These are phyloP conservation scores for Lumbricus terrestris DNA, from an alignment of 2,888 invertebrate species.

Conservation along the genomic window DNA sequence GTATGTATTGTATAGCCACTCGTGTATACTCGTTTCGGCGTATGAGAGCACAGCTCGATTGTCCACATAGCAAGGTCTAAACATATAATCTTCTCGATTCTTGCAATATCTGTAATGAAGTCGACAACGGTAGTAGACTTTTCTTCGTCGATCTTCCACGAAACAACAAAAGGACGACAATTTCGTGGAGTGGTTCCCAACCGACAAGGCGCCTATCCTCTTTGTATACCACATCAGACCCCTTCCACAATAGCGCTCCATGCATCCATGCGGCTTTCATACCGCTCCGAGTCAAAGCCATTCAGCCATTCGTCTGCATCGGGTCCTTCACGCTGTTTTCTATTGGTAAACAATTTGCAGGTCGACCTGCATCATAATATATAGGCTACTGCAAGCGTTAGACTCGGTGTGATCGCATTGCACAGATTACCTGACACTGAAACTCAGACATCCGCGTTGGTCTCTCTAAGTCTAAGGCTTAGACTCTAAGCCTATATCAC, in stretches of 20 bases:
- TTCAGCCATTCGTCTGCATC: neutral
- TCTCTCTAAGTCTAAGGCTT: too few relatives aligned
- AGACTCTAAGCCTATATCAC: neutral
- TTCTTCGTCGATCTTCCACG: neutral
- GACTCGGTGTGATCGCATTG: neutral
- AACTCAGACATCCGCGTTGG: neutral
- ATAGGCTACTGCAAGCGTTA: too few relatives aligned
- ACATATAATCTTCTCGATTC: neutral
- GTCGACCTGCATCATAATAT: too few relatives aligned
- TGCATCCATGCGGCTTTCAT: neutral
- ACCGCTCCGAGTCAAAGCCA: neutral
- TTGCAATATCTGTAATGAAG: neutral
- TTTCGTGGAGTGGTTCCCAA: neutral
- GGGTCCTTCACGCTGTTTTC: neutral
- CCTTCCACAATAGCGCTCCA: neutral
- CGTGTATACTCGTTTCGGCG: neutral
- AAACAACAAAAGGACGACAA: neutral
- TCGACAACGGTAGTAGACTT: neutral
- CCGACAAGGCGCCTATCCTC: neutral
- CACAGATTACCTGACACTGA: neutral
- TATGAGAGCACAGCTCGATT: too few relatives aligned
- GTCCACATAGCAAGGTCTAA: neutral
- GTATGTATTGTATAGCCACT: neutral
- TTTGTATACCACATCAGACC: neutral
- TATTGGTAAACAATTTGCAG: neutral